Evolutionary conservation across 2,888 invertebrate species (phyloP).

Genomic region (Isotomurus palustris): DNA sequence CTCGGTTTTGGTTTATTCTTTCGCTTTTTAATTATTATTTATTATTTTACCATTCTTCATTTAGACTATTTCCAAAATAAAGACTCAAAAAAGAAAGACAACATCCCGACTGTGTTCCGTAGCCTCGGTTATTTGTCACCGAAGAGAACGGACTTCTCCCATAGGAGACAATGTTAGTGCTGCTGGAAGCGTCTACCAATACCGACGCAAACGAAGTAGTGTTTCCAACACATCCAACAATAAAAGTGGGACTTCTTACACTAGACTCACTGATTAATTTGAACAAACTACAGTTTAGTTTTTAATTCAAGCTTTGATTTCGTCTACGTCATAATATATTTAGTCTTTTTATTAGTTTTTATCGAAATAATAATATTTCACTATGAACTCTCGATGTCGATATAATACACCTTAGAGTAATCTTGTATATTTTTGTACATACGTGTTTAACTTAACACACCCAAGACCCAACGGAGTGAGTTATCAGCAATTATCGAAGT

Average conservation of each 20-base stretch:
- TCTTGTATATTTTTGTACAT: no score
- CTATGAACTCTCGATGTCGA: no score
- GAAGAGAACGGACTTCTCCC: conserved; percentile 18
- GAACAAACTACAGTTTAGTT: neutral
- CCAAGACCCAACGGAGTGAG: no score
- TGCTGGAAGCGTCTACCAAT: conserved; percentile 10
- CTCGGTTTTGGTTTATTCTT: conserved; percentile 5
- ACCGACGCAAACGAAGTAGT: conserved; percentile 22
- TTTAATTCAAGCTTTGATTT: neutral
- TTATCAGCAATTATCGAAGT: no score
- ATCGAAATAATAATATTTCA: no score
- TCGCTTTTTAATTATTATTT: conserved; percentile 17
- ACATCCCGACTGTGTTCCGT: conserved; percentile 6
- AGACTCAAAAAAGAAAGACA: conserved; percentile 9
- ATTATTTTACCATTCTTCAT: conserved; percentile 24
- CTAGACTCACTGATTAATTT: conserved; percentile 24
- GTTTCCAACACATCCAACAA: conserved; percentile 12
- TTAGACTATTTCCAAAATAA: conserved; percentile 9
- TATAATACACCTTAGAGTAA: no score
- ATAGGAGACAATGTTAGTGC: neutral
- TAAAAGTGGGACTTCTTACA: conserved; percentile 24
- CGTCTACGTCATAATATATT: neutral
- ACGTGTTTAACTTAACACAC: no score
- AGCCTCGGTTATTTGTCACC: conserved; percentile 16
- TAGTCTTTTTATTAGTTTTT: neutral